phyloP scores from a whole-genome alignment of 2,888 invertebrate genomes.

The Cyaniris semiargus region DNA sequence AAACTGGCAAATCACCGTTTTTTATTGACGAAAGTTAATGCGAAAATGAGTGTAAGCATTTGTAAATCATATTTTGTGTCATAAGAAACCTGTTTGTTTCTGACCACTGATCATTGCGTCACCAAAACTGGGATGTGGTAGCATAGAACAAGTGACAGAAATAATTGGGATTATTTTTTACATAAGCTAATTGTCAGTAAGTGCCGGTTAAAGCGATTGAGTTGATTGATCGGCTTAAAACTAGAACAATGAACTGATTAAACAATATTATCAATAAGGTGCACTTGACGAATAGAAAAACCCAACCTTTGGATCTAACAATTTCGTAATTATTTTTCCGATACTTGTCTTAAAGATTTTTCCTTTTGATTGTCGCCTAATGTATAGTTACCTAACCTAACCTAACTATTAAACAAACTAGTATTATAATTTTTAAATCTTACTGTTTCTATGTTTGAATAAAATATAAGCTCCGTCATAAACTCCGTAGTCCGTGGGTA shows the following conservation, averaged over 20 bases:
- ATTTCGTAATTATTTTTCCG: neutral
- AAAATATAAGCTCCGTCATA: too few species aligned
- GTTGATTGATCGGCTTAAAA: neutral
- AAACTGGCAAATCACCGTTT: neutral
- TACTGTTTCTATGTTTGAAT: too few species aligned
- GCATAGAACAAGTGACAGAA: constrained; percentile 27
- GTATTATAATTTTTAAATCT: too few species aligned
- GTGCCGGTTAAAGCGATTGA: constrained; percentile 2
- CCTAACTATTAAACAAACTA: too few species aligned
- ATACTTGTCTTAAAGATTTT: neutral
- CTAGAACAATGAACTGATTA: neutral
- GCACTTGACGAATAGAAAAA: neutral
- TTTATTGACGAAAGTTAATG: constrained; percentile 4
- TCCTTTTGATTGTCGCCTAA: neutral
- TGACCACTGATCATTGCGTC: constrained; percentile 3
- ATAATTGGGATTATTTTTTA: constrained; percentile 3
- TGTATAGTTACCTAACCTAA: neutral
- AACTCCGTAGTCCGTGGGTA: too few species aligned
- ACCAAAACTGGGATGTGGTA: constrained; percentile 12
- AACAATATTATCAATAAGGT: neutral
- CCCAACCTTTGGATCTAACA: neutral
- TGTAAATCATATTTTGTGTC: constrained; percentile 26
- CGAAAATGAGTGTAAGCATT: constrained; percentile 20
- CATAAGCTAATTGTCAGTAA: constrained; percentile 19
- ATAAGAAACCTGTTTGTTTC: constrained; percentile 1